Evolutionary conservation across 1,140 invertebrate species (phyloP).

Genomic region (Xylocopa sonorina): DNA sequence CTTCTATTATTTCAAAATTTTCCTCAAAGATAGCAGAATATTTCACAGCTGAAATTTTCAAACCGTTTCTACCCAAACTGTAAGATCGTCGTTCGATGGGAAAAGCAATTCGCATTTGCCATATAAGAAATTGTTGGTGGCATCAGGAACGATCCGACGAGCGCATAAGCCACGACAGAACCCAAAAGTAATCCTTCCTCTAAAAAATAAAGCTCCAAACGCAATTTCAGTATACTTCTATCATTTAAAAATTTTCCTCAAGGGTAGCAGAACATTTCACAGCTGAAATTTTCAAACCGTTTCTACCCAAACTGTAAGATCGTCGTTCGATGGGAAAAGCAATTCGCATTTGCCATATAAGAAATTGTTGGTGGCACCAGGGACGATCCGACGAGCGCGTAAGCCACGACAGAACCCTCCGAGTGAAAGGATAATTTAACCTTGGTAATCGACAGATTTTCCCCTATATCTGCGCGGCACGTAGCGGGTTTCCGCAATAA

Average conservation of each 20-base stretch:
- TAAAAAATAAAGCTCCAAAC: too few species aligned
- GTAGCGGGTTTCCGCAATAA: conserved; percentile 18
- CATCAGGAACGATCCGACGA: background rate
- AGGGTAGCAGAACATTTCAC: too few species aligned
- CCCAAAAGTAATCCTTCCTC: too few species aligned
- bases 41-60: too few species aligned
- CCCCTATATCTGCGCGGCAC: conserved; percentile 20
- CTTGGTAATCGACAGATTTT: conserved; percentile 21
- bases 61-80: too few species aligned
- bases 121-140: background rate
- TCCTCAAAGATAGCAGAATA: too few species aligned
- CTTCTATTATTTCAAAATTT: too few species aligned
- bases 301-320: background rate
- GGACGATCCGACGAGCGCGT: background rate
- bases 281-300: too few species aligned
- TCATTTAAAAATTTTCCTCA: too few species aligned
- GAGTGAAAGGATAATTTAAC: background rate
- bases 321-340: background rate
- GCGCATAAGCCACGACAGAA: background rate
- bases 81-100: background rate
- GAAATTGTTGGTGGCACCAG: background rate
- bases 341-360: too few species aligned
- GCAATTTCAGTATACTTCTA: too few species aligned
- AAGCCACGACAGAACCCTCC: background rate
- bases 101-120: background rate